A percentile compares a stretch with the other conserved stretches of the same genome.
Evolutionary conservation across 1,140 invertebrate genomes (phyloP).

Genomic region (Habropoda laboriosa): DNA sequence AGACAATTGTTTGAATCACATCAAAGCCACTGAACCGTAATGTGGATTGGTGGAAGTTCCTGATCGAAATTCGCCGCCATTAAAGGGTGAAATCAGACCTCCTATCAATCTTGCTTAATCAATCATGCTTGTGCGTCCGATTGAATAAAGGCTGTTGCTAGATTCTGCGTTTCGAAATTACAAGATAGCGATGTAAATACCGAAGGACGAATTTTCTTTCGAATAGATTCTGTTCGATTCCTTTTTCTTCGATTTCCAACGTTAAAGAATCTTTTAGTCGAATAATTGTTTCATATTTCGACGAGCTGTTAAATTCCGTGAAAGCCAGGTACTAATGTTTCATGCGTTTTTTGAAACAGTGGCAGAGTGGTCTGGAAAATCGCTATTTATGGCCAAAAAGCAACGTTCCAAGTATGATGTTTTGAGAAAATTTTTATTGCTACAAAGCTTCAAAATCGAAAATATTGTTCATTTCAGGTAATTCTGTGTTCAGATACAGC

Average conservation of each 20-base stretch:
- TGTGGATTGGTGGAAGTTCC: neutral
- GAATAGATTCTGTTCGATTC: neutral
- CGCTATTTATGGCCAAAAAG: no score
- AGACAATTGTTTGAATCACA: neutral
- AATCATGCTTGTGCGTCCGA: neutral
- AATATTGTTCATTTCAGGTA: no score
- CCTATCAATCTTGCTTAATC: neutral
- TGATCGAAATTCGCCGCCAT: neutral
- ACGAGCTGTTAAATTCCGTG: no score
- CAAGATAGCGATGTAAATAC: neutral
- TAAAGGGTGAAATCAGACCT: neutral
- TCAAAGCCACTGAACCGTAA: neutral
- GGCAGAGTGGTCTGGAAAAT: no score
- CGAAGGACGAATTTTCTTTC: neutral
- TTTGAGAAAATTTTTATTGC: no score
- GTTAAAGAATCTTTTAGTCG: neutral
- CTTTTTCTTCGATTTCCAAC: neutral
- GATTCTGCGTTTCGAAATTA: neutral
- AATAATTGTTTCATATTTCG: no score
- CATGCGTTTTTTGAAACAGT: no score
- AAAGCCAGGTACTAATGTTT: no score
- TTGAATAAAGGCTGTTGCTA: neutral
- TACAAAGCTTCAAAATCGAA: no score
- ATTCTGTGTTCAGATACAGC: no score
- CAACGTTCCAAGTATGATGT: no score